Evolutionary conservation across 1,140 invertebrate species (phyloP).

Genomic region (Eurosta solidaginis): DNA sequence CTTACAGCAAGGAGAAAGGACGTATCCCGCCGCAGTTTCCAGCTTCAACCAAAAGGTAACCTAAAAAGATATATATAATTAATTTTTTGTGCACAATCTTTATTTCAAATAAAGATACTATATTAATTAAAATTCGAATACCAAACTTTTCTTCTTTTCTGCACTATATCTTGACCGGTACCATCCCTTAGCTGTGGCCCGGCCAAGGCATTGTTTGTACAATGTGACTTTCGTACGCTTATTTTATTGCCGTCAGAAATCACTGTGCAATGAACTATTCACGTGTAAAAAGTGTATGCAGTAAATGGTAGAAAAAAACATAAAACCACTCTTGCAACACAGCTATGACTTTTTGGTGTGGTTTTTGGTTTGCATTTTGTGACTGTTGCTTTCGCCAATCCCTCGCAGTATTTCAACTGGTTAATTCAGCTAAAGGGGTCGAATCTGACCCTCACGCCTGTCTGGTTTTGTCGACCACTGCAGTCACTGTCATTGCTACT

Average conservation of each 20-base stretch:
- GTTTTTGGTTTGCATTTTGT: neutral
- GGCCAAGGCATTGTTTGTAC: too few relatives aligned
- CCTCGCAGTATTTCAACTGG: constrained; percentile 2
- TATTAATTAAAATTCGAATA: too few relatives aligned
- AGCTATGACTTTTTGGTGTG: neutral
- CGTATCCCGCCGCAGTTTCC: too few relatives aligned
- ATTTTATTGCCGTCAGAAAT: neutral
- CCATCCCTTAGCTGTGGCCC: too few relatives aligned
- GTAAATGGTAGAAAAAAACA: constrained; percentile 3
- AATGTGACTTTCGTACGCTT: too few relatives aligned
- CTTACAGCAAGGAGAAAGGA: too few relatives aligned
- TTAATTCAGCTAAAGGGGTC: neutral
- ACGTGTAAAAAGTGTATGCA: constrained; percentile 15
- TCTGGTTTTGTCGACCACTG: neutral
- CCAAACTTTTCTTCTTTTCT: too few relatives aligned
- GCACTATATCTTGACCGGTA: too few relatives aligned
- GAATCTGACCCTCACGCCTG: neutral
- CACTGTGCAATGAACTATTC: constrained; percentile 8
- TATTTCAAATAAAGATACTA: too few relatives aligned
- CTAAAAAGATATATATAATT: too few relatives aligned
- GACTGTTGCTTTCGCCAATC: neutral
- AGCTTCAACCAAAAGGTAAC: too few relatives aligned
- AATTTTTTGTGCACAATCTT: too few relatives aligned
- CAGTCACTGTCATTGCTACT: constrained; percentile 38
- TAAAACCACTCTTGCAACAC: neutral